Percentiles rank a stretch among this genome's conserved stretches.
Evolutionary conservation across 2,113 vertebrate genomes (phyloP).

Genomic region (Vanacampus margaritifer): DNA sequence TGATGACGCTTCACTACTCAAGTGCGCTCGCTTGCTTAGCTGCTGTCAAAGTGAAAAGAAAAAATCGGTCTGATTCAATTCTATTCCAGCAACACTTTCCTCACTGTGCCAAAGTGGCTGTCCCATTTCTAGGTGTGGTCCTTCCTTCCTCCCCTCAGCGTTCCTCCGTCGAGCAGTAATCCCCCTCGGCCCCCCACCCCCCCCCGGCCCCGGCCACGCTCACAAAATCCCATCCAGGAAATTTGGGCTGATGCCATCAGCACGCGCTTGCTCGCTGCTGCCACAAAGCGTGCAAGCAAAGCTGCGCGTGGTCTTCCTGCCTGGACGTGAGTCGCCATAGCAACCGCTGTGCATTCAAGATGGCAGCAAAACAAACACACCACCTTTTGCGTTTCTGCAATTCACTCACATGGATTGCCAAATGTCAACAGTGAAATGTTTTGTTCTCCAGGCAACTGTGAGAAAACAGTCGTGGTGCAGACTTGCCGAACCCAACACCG

Average conservation of each 20-base stretch:
- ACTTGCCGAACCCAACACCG: too few species aligned
- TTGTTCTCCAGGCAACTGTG: conserved; percentile 68
- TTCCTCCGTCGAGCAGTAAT: conserved; percentile 53
- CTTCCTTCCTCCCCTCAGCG: conserved; percentile 46
- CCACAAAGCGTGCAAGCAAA: conserved; percentile 38
- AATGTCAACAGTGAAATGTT: conserved; percentile 70
- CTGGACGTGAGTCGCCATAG: conserved; percentile 53
- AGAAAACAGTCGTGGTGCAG: conserved; percentile 51
- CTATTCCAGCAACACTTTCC: conserved; percentile 51
- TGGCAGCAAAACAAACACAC: conserved; percentile 39
- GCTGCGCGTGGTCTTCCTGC: conserved; percentile 36
- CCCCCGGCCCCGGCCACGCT: neutral
- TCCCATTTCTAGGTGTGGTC: conserved; percentile 71
- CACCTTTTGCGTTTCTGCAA: conserved; percentile 15
- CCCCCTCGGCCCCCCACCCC: conserved; percentile 8
- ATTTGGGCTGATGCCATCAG: conserved; percentile 15
- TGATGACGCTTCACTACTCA: neutral
- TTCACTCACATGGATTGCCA: conserved; percentile 18
- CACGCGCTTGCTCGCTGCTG: conserved; percentile 22
- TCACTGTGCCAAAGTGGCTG: conserved; percentile 29
- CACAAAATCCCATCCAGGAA: conserved; percentile 2
- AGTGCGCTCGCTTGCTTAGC: neutral
- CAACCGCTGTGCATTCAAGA: conserved; percentile 39
- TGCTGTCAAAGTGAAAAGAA: neutral
- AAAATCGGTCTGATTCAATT: too few species aligned